Evolutionary conservation across 2,113 vertebrate species (phyloP).

Genomic region (Riparia riparia): DNA sequence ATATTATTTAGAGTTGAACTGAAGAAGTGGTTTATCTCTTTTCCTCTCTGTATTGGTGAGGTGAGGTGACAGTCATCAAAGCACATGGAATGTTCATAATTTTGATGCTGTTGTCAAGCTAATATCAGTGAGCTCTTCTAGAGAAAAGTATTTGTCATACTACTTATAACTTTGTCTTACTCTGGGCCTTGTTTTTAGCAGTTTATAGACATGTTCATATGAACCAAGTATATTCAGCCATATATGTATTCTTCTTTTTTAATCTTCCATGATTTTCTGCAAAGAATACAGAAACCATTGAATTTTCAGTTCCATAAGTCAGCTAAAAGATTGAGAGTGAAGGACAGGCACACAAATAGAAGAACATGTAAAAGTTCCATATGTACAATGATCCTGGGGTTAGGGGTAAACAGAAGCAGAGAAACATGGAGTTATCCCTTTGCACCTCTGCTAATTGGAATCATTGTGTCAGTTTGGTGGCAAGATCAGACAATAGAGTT

Average conservation of each 20-base stretch:
- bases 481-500: not conserved
- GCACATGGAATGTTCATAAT: not conserved
- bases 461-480: constrained; percentile 43
- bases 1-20: constrained; percentile 30
- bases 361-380: not conserved
- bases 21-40: not conserved
- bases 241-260: constrained; percentile 9
- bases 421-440: not conserved
- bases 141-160: not conserved
- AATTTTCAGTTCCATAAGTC: not conserved
- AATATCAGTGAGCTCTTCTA: not conserved
- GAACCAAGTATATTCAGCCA: not conserved
- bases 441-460: constrained; percentile 8
- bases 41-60: not conserved
- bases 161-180: not conserved
- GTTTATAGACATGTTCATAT: not conserved
- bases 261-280: not conserved
- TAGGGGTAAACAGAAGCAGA: not conserved
- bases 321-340: not conserved
- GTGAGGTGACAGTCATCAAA: not conserved
- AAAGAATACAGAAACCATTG: not conserved
- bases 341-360: not conserved
- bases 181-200: not conserved
- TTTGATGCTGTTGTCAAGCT: not conserved
- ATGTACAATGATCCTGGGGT: not conserved